These are phyloP conservation scores for Budorcas taxicolor DNA, from an alignment of 2,113 vertebrate species.

Conservation along the genomic window DNA sequence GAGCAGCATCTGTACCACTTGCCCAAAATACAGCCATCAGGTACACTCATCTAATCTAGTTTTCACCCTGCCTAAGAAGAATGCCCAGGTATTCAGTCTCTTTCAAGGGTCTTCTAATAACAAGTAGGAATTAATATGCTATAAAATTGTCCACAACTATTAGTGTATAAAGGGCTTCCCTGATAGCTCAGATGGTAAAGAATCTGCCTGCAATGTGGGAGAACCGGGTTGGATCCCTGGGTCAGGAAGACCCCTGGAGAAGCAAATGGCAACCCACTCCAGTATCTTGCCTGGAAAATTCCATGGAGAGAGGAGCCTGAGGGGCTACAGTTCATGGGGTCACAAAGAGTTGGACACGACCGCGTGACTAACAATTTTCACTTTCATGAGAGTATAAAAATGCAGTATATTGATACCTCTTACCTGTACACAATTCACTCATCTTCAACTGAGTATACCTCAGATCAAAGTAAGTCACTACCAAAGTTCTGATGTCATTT, in stretches of 20 bases:
- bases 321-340: not conserved
- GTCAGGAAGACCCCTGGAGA: not conserved
- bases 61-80: not conserved
- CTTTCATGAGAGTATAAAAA: not conserved
- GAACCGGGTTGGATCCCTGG: not conserved
- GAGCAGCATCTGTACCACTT: not conserved
- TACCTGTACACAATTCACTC: not conserved
- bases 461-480: not conserved
- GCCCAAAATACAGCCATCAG: not conserved
- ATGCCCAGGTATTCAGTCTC: not conserved
- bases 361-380: not conserved
- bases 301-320: not conserved
- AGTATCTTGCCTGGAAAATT: not conserved
- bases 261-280: not conserved
- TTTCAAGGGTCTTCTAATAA: not conserved
- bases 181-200: not conserved
- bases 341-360: not conserved
- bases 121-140: not conserved
- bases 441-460: not conserved
- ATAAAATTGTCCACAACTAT: not conserved
- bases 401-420: not conserved
- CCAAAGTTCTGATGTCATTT: not conserved
- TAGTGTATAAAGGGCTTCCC: not conserved
- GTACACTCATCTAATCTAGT: not conserved
- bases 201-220: not conserved